Conservation (phyloP, 2,888 invertebrate species). For the Desoria tigrina region DNA sequence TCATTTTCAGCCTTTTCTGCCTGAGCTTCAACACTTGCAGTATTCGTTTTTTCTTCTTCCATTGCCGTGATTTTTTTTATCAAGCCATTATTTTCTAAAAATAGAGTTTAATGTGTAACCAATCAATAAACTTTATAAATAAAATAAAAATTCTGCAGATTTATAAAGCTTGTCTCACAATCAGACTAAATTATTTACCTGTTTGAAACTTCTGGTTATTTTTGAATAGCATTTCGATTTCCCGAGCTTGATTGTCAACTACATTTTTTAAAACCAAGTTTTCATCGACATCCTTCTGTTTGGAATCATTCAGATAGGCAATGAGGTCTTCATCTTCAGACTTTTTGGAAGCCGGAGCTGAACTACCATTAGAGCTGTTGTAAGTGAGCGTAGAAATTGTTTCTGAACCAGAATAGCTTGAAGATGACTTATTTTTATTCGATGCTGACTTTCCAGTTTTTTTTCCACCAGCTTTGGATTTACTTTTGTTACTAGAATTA, state of each 20-base stretch:
- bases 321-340: constrained; percentile 49
- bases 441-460: too few relatives aligned
- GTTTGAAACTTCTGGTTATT: constrained; percentile 47
- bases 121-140: too few relatives aligned
- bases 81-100: too few relatives aligned
- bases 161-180: too few relatives aligned
- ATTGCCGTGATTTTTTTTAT: constrained; percentile 23
- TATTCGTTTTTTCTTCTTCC: constrained; percentile 23
- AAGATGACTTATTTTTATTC: too few relatives aligned
- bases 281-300: constrained; percentile 45
- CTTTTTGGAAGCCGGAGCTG: constrained; percentile 21
- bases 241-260: constrained; percentile 46
- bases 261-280: constrained; percentile 46
- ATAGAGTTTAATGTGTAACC: too few relatives aligned
- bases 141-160: too few relatives aligned
- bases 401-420: too few relatives aligned
- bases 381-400: not conserved
- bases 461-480: too few relatives aligned
- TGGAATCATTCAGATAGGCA: constrained; percentile 44
- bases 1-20: constrained; percentile 23
- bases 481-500: too few relatives aligned
- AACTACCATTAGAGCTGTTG: constrained; percentile 1
- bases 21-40: constrained; percentile 24
- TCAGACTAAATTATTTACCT: too few relatives aligned
- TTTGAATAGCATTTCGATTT: constrained; percentile 48